Evolutionary conservation across 2,113 vertebrate species (phyloP).

Genomic region (Trochalopteron elliotii): DNA sequence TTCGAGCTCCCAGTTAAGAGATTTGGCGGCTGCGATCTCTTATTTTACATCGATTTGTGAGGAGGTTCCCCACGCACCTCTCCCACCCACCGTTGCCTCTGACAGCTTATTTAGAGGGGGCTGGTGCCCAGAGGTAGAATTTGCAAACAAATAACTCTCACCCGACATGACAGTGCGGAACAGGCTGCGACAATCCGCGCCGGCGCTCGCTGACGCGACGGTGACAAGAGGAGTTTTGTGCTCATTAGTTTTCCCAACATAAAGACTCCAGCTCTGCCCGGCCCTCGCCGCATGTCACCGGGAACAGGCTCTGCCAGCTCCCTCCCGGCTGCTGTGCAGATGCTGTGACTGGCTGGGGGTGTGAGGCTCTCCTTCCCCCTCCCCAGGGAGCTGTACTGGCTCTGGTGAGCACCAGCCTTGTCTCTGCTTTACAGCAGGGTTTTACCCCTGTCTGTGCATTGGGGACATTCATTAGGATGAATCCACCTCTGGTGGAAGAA

Average conservation of each 20-base stretch:
- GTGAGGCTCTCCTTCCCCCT: too few relatives aligned
- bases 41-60: not conserved
- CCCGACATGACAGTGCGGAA: not conserved
- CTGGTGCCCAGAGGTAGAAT: not conserved
- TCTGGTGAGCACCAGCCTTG: accelerated
- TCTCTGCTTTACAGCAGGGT: accelerated
- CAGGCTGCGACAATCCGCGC: not conserved
- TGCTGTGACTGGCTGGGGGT: not conserved
- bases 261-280: not conserved
- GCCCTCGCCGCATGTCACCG: not conserved
- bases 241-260: not conserved
- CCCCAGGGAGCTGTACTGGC: accelerated
- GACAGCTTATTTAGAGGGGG: not conserved
- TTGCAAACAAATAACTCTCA: conserved; percentile 15
- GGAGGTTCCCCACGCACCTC: not conserved
- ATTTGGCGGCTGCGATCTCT: not conserved
- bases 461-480: not conserved
- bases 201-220: not conserved
- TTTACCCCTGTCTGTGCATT: accelerated
- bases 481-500: not conserved
- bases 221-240: not conserved
- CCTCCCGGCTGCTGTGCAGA: not conserved
- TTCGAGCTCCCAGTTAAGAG: accelerated
- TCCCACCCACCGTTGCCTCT: not conserved
- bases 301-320: not conserved